Evolutionary conservation across 2,888 invertebrate species (phyloP).

Genomic region (Petrophora chlorosata): DNA sequence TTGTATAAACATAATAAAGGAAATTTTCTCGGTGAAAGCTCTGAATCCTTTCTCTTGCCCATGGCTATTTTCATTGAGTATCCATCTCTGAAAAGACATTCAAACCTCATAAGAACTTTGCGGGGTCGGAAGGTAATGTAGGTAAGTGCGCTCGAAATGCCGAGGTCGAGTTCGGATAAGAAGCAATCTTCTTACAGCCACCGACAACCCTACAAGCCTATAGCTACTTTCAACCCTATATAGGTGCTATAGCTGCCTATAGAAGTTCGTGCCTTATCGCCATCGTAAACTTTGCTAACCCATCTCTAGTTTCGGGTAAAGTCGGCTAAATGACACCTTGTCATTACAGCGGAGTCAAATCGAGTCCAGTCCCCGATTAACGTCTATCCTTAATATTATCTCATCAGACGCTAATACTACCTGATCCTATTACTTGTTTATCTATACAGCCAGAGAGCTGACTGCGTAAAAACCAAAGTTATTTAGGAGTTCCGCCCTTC

Average conservation of each 20-base stretch:
- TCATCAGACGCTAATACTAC: conserved; percentile 42
- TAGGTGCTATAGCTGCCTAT: conserved; percentile 28
- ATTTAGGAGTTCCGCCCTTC: no score
- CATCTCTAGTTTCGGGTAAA: conserved; percentile 33
- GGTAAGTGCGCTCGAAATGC: conserved; percentile 40
- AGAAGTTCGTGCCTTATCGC: conserved; percentile 68
- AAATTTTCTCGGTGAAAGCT: neutral
- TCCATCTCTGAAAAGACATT: conserved; percentile 15
- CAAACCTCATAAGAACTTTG: conserved; percentile 39
- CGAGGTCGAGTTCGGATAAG: conserved; percentile 47
- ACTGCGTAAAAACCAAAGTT: neutral
- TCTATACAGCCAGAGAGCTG: conserved; percentile 32
- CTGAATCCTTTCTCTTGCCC: neutral
- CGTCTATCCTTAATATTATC: conserved; percentile 37
- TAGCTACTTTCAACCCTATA: conserved; percentile 19
- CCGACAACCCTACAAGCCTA: neutral
- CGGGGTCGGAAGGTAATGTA: conserved; percentile 35
- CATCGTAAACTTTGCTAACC: conserved; percentile 46
- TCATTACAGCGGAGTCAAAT: conserved; percentile 37
- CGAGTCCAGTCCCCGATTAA: conserved; percentile 30
- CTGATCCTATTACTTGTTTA: conserved; percentile 40
- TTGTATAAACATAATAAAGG: neutral
- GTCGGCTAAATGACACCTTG: conserved; percentile 50
- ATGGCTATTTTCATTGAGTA: conserved; percentile 7
- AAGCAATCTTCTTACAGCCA: conserved; percentile 47